Percentiles rank a stretch among this genome's conserved stretches.
Evolutionary conservation across 2,797 vertebrate genomes (phyloP).

Genomic region (Threskiornis aethiopicus): DNA sequence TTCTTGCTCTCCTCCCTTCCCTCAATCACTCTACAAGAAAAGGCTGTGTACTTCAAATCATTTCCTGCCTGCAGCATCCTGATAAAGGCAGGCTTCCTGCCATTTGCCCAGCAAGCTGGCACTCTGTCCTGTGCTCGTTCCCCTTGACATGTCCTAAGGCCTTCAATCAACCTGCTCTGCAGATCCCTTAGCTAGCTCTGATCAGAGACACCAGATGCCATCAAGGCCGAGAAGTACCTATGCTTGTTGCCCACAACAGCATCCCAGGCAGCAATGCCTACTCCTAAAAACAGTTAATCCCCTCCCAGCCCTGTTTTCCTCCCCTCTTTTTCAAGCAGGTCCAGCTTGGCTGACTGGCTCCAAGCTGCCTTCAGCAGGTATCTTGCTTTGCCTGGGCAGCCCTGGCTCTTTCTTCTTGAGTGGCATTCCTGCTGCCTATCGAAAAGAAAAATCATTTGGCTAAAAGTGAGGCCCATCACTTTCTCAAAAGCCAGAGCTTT

Average conservation of each 20-base stretch:
- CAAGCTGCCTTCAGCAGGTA: neutral
- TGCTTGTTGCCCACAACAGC: neutral
- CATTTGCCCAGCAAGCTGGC: neutral
- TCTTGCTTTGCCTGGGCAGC: neutral
- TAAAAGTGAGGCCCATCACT: neutral
- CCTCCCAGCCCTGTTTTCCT: neutral
- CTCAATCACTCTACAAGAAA: constrained; percentile 36
- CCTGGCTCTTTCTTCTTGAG: neutral
- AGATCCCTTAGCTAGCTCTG: constrained; percentile 3
- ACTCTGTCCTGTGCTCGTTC: constrained; percentile 42
- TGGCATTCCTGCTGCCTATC: neutral
- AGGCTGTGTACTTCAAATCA: constrained; percentile 29
- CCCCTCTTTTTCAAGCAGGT: neutral
- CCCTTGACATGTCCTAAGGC: constrained; percentile 36
- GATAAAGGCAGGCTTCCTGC: constrained; percentile 60
- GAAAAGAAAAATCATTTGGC: neutral
- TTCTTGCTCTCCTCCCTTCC: constrained; percentile 10
- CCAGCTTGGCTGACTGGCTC: neutral
- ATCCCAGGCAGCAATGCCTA: neutral
- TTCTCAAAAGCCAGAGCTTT: neutral
- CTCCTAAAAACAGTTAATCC: neutral
- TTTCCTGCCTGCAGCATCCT: constrained; percentile 66
- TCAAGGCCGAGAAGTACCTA: neutral
- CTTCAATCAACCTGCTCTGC: constrained; percentile 30
- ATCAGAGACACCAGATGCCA: neutral